Evolutionary conservation across 1,140 invertebrate species (phyloP).

Genomic region (Microplitis mediator): DNA sequence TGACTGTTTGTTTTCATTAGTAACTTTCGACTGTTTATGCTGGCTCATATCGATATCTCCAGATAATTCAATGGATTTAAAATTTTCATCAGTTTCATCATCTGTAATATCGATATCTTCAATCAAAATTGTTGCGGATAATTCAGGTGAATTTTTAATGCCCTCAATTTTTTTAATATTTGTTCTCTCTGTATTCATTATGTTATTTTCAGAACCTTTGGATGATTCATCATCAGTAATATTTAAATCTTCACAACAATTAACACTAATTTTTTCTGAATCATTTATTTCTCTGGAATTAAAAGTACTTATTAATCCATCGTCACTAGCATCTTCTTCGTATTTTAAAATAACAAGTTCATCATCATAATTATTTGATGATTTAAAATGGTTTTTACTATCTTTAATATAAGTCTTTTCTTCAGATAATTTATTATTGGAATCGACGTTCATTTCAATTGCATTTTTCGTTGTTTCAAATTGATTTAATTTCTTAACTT

Average conservation of each 20-base stretch:
- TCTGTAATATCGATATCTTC: conserved; percentile 46
- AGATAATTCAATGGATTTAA: conserved; percentile 13
- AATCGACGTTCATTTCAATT: neutral
- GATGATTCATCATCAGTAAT: conserved; percentile 56
- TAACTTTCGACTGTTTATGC: neutral
- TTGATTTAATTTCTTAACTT: neutral
- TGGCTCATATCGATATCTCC: neutral
- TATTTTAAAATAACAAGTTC: conserved; percentile 29
- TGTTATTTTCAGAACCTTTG: conserved; percentile 17
- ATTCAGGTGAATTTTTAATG: neutral
- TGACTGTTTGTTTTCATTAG: neutral
- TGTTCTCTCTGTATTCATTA: neutral
- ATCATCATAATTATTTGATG: conserved; percentile 26
- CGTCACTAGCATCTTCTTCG: conserved; percentile 32
- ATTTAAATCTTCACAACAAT: conserved; percentile 36
- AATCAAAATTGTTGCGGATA: neutral
- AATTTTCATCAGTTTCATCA: conserved; percentile 46
- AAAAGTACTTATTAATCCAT: conserved; percentile 45
- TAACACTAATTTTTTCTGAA: neutral
- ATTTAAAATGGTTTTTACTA: neutral
- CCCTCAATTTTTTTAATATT: neutral
- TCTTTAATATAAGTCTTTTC: neutral
- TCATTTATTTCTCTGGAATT: conserved; percentile 31
- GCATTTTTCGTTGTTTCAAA: neutral
- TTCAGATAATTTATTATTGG: neutral